Percentiles rank a stretch among this genome's conserved stretches.
phyloP scores from a whole-genome alignment of 2,888 invertebrate species.

The Drosophila parthenogenetica region DNA sequence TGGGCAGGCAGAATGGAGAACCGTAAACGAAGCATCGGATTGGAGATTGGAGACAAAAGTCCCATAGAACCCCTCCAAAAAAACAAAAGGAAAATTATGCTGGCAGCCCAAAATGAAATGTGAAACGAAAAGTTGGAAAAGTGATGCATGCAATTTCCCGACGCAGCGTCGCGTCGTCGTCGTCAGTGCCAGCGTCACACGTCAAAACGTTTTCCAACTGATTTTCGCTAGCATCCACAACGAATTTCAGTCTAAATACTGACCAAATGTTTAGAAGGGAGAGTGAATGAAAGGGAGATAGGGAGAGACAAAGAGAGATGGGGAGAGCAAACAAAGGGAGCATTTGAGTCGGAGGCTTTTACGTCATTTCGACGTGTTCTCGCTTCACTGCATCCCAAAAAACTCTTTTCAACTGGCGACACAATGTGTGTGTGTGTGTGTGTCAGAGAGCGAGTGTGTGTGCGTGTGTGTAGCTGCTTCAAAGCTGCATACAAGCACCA shows the following conservation, averaged over 20 bases:
- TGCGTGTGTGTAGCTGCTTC: conserved; percentile 2
- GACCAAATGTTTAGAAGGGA: conserved; percentile 12
- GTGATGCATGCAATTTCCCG: conserved; percentile 43
- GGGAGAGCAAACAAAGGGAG: not conserved
- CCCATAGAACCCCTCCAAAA: not conserved
- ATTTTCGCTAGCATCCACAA: conserved; percentile 33
- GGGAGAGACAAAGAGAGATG: not conserved
- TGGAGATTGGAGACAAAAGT: conserved; percentile 19
- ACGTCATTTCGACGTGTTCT: conserved; percentile 49
- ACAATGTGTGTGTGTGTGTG: conserved; percentile 7
- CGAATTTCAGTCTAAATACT: conserved; percentile 12
- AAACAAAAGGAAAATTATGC: not conserved
- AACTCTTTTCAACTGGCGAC: conserved; percentile 48
- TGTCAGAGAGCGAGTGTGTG: not conserved
- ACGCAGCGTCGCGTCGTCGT: conserved; percentile 42
- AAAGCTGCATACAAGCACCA: conserved; percentile 1
- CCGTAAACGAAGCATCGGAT: no score
- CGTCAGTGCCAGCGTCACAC: conserved; percentile 19
- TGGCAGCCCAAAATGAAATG: conserved; percentile 20
- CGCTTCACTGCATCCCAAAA: conserved; percentile 54
- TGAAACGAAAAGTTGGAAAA: conserved; percentile 33
- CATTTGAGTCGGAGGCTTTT: conserved; percentile 39
- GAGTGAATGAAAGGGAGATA: not conserved
- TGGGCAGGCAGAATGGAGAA: conserved; percentile 51
- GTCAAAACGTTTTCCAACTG: conserved; percentile 56